Base-by-base conservation (phyloP, 2,113 vertebrate genomes). In the Chionis minor region DNA sequence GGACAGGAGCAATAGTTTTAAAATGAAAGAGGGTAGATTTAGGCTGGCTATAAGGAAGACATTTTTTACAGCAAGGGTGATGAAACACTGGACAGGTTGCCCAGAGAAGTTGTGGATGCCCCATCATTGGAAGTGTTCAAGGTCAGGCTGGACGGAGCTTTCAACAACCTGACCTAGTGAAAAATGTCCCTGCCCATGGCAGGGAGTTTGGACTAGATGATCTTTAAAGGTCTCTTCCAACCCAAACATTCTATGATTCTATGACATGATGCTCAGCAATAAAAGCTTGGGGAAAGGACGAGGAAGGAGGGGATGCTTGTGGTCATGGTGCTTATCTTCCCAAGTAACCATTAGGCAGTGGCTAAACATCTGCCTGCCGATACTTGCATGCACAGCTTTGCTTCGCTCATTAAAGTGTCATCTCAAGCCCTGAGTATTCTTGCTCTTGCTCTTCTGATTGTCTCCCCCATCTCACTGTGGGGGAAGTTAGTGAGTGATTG, bases 151-250 rank as follows among this genome's bases (percentile, higher is more conserved):
- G 80, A 78, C 2, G 12, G 24, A 21, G 7, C 65, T 78, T 27
- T 63, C n/a, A 63, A 3, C 54, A 74, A 33, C 26, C 21, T 40
- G 17, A 14, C 32, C 19, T 42, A 32, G 42, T 32, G 17, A 4
- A n/a, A 55, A 47, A 12, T n/a, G 35, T 40, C 47, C 62, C 55
- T 40, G 62, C 6, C 38, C 12, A 4, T 16, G 14, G 47, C n/a
- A 12, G 1, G 6, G 33, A 6, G 7, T 3, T 9, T 52, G 52
- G 40, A 58, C 26, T 20, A 58, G 7, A 14, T 0, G 0, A 66
- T n/a, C 9, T 49, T 74, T 44, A 47, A 45, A 55, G 9, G 9
- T 19, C 12, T 13, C 3, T 74, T 91, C 33, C 71, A 71, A 47
- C 10, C 15, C 23, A 51, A 91, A 61, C 1, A 21, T 61, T 45